A percentile compares a stretch with the other conserved stretches of the same genome.
phyloP scores from a whole-genome alignment of 2,113 vertebrate genomes.

The Aix galericulata region DNA sequence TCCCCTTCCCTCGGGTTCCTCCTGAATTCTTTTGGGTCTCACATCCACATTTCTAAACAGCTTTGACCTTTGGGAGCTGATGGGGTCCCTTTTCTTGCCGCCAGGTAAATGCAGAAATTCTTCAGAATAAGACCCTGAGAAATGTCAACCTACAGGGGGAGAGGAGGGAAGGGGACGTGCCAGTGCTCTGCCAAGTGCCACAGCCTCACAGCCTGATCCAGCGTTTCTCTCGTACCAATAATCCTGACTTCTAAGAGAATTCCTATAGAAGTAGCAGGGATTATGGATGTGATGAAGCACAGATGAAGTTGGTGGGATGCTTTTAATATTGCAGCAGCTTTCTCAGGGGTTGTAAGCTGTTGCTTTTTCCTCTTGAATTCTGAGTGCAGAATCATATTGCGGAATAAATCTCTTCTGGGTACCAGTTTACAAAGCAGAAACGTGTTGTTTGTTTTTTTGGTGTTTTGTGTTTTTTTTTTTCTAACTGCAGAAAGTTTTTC shows the following conservation, averaged over 20 bases:
- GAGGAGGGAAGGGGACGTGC: conserved; percentile 4
- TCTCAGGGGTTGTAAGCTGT: not conserved
- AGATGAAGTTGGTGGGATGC: not conserved
- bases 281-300: not conserved
- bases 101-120: not conserved
- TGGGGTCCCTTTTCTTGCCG: not conserved
- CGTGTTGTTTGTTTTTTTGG: too few relatives aligned
- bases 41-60: not conserved
- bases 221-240: not conserved
- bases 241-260: not conserved
- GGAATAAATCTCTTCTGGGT: not conserved
- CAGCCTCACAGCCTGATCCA: conserved; percentile 19
- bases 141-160: conserved; percentile 54
- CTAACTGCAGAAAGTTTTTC: conserved; percentile 6
- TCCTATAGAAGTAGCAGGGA: not conserved
- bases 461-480: not conserved
- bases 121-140: conserved; percentile 25
- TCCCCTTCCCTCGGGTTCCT: not conserved
- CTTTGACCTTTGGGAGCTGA: conserved; percentile 15
- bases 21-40: not conserved
- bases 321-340: not conserved
- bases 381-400: not conserved
- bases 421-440: not conserved
- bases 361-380: not conserved
- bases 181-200: not conserved